These are phyloP conservation scores for Edolisoma coerulescens DNA, from an alignment of 2,113 vertebrate genomes.

Conservation along the genomic window DNA sequence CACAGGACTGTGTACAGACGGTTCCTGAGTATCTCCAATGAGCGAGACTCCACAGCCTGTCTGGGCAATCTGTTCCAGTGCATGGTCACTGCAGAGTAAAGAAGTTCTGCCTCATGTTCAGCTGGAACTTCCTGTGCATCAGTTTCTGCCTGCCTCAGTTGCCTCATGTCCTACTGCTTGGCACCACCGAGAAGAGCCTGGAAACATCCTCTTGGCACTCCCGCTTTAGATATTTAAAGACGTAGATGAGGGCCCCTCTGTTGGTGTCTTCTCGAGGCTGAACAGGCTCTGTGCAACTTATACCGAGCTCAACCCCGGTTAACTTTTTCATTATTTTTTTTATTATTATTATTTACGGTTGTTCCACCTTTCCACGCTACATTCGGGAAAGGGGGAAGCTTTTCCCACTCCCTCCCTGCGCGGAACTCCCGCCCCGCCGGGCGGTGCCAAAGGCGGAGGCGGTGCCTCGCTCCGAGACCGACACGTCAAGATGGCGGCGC, in stretches of 20 bases:
- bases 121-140: not conserved
- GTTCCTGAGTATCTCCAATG: not conserved
- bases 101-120: not conserved
- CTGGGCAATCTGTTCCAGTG: not conserved
- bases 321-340: not conserved
- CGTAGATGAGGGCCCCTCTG: not conserved
- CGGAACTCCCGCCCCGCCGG: not conserved
- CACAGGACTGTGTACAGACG: not conserved
- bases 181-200: not conserved
- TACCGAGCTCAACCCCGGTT: not conserved
- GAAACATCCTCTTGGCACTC: not conserved
- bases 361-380: not conserved
- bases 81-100: not conserved
- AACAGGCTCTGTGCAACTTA: not conserved
- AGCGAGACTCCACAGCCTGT: not conserved
- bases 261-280: not conserved
- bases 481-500: not conserved
- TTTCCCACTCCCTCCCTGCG: fast-evolving
- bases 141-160: not conserved
- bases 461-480: not conserved
- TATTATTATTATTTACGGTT: not conserved
- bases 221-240: not conserved
- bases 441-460: not conserved
- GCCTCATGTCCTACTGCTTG: not conserved
- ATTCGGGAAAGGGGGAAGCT: fast-evolving